These are phyloP conservation scores for Petrocephalus sullivani DNA, from an alignment of 2,797 vertebrate genomes.

Conservation along the genomic window DNA sequence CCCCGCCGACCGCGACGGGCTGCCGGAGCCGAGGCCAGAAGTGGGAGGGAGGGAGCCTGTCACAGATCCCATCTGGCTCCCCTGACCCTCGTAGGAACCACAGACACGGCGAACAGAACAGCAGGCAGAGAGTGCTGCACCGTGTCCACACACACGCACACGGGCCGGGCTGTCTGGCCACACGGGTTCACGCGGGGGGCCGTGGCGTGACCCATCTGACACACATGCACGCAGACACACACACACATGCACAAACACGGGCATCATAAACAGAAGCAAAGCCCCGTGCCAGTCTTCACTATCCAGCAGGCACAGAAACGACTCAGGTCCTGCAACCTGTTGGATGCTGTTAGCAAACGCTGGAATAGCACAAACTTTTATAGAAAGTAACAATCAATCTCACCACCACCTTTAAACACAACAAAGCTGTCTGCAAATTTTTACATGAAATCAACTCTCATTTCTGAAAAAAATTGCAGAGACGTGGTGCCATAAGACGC, in stretches of 20 bases:
- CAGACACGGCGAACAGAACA: neutral
- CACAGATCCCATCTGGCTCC: neutral
- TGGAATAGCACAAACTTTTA: neutral
- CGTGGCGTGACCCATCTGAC: neutral
- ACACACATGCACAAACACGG: neutral
- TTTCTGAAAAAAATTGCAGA: neutral
- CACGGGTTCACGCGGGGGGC: neutral
- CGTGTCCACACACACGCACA: neutral
- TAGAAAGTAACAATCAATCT: neutral
- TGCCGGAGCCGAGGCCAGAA: slow-evolving; percentile 5
- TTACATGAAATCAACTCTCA: neutral
- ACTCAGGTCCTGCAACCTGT: slow-evolving; percentile 22
- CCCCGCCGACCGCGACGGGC: neutral
- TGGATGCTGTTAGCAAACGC: neutral
- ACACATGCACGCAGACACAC: neutral
- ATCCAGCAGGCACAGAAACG: neutral
- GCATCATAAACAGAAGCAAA: neutral
- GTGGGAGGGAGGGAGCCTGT: neutral
- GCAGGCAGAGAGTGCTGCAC: neutral
- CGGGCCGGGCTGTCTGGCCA: neutral
- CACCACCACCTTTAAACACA: neutral
- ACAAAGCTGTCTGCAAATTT: neutral
- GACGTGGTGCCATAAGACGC: neutral
- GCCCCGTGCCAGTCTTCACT: neutral
- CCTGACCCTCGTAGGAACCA: neutral